Evolutionary conservation across 2,113 vertebrate genomes (phyloP).

Genomic region (Toxotes chatareus): DNA sequence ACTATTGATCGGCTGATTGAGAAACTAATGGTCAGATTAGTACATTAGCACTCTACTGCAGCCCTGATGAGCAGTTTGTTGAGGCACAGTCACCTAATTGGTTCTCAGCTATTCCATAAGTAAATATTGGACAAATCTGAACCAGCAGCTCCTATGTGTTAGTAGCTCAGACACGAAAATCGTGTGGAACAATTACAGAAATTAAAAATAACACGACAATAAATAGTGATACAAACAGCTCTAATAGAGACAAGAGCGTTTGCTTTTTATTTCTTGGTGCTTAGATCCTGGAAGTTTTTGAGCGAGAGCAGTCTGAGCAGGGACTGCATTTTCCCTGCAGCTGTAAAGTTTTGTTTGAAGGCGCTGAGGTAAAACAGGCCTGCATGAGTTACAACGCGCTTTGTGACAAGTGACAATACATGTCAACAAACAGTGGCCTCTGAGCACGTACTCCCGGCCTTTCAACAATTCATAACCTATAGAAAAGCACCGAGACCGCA

Average conservation of each 20-base stretch:
- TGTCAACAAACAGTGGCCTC: conserved; percentile 1
- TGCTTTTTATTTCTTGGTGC: background rate
- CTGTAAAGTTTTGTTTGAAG: conserved; percentile 13
- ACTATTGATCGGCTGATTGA: no score
- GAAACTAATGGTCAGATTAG: no score
- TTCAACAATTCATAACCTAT: background rate
- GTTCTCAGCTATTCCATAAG: no score
- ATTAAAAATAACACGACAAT: background rate
- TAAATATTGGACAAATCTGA: no score
- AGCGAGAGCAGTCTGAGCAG: background rate
- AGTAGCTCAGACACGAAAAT: background rate
- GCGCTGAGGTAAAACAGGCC: conserved; percentile 34
- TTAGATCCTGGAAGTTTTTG: background rate
- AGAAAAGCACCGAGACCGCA: background rate
- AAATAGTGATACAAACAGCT: background rate
- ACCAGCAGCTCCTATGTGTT: no score
- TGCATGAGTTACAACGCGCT: background rate
- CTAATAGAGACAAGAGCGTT: background rate
- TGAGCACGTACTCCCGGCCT: background rate
- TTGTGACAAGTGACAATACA: conserved; percentile 24
- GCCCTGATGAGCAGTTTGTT: no score
- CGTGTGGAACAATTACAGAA: no score
- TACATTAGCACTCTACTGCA: no score
- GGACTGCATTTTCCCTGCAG: conserved; percentile 6
- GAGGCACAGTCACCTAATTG: no score